These are phyloP conservation scores for Musca vetustissima DNA, from an alignment of 1,140 invertebrate genomes.

Conservation along the genomic window DNA sequence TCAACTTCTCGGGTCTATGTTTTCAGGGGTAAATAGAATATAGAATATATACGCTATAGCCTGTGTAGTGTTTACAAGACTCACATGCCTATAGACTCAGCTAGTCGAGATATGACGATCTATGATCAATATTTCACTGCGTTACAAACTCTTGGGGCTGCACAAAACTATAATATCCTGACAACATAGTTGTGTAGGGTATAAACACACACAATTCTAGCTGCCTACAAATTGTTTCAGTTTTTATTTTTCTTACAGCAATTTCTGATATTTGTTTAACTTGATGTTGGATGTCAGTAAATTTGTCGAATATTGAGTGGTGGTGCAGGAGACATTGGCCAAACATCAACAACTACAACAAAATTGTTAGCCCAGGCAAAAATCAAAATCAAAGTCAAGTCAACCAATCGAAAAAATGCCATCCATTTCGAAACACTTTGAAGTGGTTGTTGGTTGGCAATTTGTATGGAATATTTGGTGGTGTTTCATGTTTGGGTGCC, in stretches of 20 bases:
- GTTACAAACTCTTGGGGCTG: no score
- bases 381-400: constrained; percentile 4
- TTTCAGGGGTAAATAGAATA: no score
- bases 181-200: no score
- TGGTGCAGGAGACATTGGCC: neutral
- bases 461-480: neutral
- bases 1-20: no score
- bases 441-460: constrained; percentile 7
- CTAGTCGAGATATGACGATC: no score
- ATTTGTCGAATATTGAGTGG: constrained; percentile 16
- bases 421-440: neutral
- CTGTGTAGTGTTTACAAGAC: no score
- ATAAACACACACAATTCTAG: no score
- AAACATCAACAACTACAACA: neutral
- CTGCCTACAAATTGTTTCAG: neutral
- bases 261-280: neutral
- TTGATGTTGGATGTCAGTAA: constrained; percentile 20
- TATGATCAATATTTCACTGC: no score
- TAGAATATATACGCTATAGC: no score
- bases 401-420: neutral
- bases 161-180: no score
- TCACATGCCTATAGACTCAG: no score
- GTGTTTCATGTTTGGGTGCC: neutral
- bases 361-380: constrained; percentile 4
- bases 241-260: neutral